Evolutionary conservation across 2,113 vertebrate genomes (phyloP).

Genomic region (Xenotilapia leptura): DNA sequence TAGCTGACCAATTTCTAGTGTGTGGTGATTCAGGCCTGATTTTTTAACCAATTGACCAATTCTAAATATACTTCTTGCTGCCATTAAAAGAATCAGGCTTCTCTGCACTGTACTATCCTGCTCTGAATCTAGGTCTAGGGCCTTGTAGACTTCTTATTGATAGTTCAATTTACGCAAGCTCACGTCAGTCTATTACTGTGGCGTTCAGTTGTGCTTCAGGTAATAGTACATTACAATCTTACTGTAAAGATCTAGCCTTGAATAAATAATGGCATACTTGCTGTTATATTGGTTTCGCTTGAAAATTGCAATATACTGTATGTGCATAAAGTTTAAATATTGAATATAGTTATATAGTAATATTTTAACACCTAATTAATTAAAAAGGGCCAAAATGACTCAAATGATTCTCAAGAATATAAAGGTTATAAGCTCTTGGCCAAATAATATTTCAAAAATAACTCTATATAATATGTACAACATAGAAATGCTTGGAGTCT

Average conservation of each 20-base stretch:
- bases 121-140: background rate
- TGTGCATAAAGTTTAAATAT: background rate
- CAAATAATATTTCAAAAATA: background rate
- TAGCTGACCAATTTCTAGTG: background rate
- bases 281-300: background rate
- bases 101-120: background rate
- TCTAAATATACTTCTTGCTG: background rate
- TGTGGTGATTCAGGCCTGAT: background rate
- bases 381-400: background rate
- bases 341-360: background rate
- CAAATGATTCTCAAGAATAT: background rate
- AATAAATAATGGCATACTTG: background rate
- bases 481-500: background rate
- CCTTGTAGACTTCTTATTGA: background rate
- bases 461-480: background rate
- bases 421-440: background rate
- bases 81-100: background rate
- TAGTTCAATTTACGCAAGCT: background rate
- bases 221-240: background rate
- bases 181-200: background rate
- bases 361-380: background rate
- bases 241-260: background rate
- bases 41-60: background rate
- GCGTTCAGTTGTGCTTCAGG: background rate
- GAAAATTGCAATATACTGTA: background rate